phyloP scores from a whole-genome alignment of 2,113 vertebrate species.

The Hippocampus guttulatus region DNA sequence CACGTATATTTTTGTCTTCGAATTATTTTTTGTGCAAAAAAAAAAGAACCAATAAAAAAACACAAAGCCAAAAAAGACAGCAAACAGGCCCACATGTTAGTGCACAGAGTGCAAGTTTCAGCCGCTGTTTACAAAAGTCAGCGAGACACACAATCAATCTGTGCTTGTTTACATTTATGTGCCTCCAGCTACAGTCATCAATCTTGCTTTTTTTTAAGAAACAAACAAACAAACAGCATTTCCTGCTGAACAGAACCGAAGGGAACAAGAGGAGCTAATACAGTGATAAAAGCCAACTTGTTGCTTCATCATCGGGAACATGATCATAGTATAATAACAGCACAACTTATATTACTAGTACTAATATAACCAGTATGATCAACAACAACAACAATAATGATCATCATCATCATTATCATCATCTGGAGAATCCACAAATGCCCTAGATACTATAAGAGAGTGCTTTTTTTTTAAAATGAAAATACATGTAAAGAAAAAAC shows the following conservation, averaged over 20 bases:
- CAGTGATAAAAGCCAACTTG: conserved; percentile 53
- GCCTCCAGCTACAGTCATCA: conserved; percentile 62
- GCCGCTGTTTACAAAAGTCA: conserved; percentile 67
- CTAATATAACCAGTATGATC: too few species aligned
- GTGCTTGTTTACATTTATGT: conserved; percentile 69
- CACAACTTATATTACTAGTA: not conserved
- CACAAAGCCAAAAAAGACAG: conserved; percentile 48
- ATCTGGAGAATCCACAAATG: conserved; percentile 45
- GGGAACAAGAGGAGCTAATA: conserved; percentile 57
- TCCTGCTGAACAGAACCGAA: conserved; percentile 46
- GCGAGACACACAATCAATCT: conserved; percentile 70
- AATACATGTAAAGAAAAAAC: conserved; percentile 27
- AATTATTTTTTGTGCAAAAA: conserved; percentile 63
- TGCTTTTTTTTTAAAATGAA: conserved; percentile 30
- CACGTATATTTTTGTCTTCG: not conserved
- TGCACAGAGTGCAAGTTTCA: conserved; percentile 46
- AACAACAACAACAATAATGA: too few species aligned
- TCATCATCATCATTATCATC: too few species aligned
- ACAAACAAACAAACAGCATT: conserved; percentile 23
- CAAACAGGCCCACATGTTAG: conserved; percentile 41
- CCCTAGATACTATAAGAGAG: not conserved
- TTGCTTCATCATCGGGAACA: conserved; percentile 60
- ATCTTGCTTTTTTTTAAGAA: conserved; percentile 51
- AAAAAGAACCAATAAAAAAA: conserved; percentile 34
- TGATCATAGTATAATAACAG: not conserved